These are phyloP conservation scores for Myripristis jacobus DNA, from an alignment of 2,797 vertebrate genomes.

Conservation along the genomic window DNA sequence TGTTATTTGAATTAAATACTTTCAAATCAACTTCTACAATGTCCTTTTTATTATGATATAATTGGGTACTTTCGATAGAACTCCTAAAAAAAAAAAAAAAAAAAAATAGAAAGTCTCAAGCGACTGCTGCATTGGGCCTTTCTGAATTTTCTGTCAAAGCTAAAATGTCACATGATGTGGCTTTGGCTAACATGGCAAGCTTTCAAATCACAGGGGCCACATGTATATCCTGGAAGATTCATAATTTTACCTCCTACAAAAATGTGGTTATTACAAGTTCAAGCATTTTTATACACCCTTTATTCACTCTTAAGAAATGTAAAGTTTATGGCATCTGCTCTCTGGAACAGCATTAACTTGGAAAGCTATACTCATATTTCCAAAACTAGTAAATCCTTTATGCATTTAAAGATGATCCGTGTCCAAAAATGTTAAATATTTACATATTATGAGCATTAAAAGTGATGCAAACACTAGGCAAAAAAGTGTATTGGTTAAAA, in stretches of 20 bases:
- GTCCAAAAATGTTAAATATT: no score
- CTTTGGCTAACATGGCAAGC: constrained; percentile 1
- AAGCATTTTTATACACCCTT: neutral
- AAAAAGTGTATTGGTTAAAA: neutral
- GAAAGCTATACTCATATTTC: no score
- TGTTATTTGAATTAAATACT: constrained; percentile 59
- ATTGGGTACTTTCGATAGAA: constrained; percentile 33
- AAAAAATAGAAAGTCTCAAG: constrained; percentile 6
- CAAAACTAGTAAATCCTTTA: neutral
- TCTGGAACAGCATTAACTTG: no score
- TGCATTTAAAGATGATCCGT: neutral
- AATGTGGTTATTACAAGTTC: neutral
- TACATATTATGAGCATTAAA: no score
- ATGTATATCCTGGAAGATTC: neutral
- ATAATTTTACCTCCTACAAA: no score
- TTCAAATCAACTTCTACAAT: constrained; percentile 42
- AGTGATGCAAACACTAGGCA: no score
- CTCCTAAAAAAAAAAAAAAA: constrained; percentile 14
- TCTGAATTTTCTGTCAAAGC: neutral
- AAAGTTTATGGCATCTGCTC: no score
- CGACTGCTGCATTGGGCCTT: neutral
- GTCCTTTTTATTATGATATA: constrained; percentile 38
- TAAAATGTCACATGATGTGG: constrained; percentile 7
- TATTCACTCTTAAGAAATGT: neutral
- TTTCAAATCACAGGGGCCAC: constrained; percentile 13